Percentiles rank a stretch among this genome's conserved stretches.
phyloP scores from a whole-genome alignment of 2,113 vertebrate species.

The Heterotilapia buettikoferi region DNA sequence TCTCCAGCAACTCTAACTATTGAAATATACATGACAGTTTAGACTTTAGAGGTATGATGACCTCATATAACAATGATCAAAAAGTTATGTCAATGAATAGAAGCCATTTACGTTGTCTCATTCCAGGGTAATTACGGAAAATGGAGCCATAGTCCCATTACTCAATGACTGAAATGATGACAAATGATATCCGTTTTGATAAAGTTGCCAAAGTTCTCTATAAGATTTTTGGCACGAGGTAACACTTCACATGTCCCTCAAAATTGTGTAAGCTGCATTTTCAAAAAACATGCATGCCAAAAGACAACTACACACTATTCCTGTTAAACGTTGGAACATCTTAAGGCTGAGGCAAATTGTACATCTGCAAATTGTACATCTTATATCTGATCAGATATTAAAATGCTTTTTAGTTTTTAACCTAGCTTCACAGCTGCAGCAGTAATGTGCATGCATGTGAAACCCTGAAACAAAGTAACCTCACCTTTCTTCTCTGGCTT shows the following conservation, averaged over 20 bases:
- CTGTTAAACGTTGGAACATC: conserved; percentile 17
- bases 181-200: neutral
- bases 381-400: conserved; percentile 40
- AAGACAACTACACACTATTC: conserved; percentile 65
- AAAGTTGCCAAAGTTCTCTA: neutral
- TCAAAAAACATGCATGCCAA: conserved; percentile 11
- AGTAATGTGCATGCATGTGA: neutral
- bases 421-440: neutral
- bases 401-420: neutral
- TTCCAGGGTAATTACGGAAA: neutral
- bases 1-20: neutral
- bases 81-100: neutral
- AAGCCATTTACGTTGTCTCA: neutral
- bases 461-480: conserved; percentile 19
- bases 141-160: neutral
- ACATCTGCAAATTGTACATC: neutral
- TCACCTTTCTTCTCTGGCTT: conserved; percentile 93
- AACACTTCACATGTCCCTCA: neutral
- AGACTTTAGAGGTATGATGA: neutral
- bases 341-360: conserved; percentile 10
- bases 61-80: neutral
- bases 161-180: neutral
- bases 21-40: neutral
- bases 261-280: neutral
- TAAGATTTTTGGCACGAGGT: neutral